Base-by-base conservation (phyloP, 2,113 vertebrate species). In the Gobius niger region DNA sequence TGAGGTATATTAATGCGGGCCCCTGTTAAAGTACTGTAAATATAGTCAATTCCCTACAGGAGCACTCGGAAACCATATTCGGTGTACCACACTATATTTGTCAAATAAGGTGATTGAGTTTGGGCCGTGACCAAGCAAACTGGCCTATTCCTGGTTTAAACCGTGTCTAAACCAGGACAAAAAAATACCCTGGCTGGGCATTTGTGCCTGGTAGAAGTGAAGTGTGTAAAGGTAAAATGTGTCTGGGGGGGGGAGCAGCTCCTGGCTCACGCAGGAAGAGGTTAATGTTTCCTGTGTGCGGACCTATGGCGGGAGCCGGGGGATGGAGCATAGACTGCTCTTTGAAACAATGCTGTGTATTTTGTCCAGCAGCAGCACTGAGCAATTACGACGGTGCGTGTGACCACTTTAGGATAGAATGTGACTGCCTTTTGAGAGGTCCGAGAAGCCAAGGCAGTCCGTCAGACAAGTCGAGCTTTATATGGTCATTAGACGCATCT, bases 281-380 rank as follows among this genome's bases (percentile, higher is more conserved):
- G 83, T 90, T 90, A 85, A 87, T 82, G 83, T 83, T 90, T 90
- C 86, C 86, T 89, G 84, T 89, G 84, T 81, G 83, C 46, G 70
- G 77, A 81, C 75, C 66, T 63, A 1, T 73, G 75, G 59, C 62
- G 3, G 10, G 52, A 76, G 67, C 63, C 66, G 54, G 44, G 53
- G 52, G 65, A 69, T 16, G 59, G 59, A 44, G 68, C 47, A 44
- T 42, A 50, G 47, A 64, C 51, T 68, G 15, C 7, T 53, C 7
- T 60, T 59, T 42, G 24, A 82, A 68, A 87, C 82, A 87, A 76
- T 63, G 69, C 15, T 18, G 24, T 56, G 69, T 68, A 62, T 68
- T 57, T 70, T 82, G 4, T 46, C 7, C 47, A 77, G 65, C 61
- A 84, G 63, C 77, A 69, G 12, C 18, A 41, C 49, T 50, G 18